Evolutionary conservation across 2,888 invertebrate genomes (phyloP).

Genomic region (Drosophila barbarae): DNA sequence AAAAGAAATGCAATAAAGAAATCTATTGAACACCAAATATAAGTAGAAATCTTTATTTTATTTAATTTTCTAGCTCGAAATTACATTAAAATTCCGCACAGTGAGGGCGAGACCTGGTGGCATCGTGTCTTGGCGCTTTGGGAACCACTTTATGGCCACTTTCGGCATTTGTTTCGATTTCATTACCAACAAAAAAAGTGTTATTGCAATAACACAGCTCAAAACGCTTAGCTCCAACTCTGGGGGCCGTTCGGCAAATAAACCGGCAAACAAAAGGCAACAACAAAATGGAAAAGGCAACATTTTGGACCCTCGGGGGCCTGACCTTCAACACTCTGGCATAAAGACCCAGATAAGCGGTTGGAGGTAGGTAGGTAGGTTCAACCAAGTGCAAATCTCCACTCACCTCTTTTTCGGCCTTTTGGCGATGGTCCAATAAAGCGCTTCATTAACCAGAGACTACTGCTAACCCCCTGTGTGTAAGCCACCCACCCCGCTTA

Average conservation of each 20-base stretch:
- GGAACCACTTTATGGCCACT: constrained; percentile 21
- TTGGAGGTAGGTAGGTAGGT: background rate
- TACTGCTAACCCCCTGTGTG: constrained; percentile 1
- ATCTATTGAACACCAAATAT: constrained; percentile 68
- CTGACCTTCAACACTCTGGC: constrained; percentile 39
- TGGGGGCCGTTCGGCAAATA: constrained; percentile 16
- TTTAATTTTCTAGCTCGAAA: background rate
- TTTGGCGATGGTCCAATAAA: constrained; percentile 52
- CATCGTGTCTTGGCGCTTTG: constrained; percentile 12
- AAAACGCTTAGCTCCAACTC: constrained; percentile 21
- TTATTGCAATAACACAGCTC: constrained; percentile 36
- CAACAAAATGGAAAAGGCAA: constrained; percentile 12
- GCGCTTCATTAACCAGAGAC: constrained; percentile 59
- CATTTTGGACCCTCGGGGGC: constrained; percentile 30
- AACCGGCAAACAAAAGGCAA: constrained; percentile 28
- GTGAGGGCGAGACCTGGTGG: background rate
- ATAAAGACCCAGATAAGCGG: constrained; percentile 16
- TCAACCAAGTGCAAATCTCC: constrained; percentile 47
- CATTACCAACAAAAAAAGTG: constrained; percentile 33
- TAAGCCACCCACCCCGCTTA: background rate
- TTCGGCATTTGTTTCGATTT: constrained; percentile 40
- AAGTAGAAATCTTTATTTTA: background rate
- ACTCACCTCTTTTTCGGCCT: constrained; percentile 46
- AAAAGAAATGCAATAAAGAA: constrained; percentile 68
- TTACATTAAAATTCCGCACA: constrained; percentile 4